phyloP scores from a whole-genome alignment of 2,797 vertebrate genomes.

The Eulemur mongoz region DNA sequence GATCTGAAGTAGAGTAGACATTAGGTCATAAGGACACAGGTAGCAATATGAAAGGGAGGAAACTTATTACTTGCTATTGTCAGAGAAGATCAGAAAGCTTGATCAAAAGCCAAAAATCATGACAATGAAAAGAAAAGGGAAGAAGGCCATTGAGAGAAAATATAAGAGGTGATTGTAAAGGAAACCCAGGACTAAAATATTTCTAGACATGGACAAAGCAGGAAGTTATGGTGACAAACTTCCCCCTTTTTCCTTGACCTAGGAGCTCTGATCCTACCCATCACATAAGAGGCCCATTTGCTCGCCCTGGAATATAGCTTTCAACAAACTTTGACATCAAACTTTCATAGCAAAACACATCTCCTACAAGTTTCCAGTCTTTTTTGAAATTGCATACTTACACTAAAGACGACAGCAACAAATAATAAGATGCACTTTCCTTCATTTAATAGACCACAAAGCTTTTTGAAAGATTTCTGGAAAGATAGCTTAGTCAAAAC shows the following conservation, averaged over 20 bases:
- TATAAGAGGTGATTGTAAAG: background rate
- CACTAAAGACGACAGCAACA: background rate
- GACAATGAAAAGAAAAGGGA: background rate
- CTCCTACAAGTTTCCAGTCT: background rate
- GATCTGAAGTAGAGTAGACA: background rate
- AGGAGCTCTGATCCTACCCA: background rate
- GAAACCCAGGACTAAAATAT: background rate
- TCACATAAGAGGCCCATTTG: background rate
- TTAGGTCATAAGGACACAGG: background rate
- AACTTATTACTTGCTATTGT: background rate
- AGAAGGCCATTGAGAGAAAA: background rate
- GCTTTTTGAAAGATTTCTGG: background rate
- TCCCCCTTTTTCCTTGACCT: background rate
- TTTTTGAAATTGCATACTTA: background rate
- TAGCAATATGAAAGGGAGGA: background rate
- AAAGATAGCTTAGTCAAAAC: background rate
- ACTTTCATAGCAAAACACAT: background rate
- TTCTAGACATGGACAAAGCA: background rate
- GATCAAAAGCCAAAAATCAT: background rate
- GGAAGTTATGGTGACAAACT: background rate
- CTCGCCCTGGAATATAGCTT: background rate
- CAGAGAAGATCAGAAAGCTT: background rate
- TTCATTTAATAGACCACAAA: background rate
- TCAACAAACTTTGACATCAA: background rate
- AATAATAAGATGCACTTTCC: background rate